Conservation (phyloP, 1,140 invertebrate species). For the Megalopta genalis region DNA sequence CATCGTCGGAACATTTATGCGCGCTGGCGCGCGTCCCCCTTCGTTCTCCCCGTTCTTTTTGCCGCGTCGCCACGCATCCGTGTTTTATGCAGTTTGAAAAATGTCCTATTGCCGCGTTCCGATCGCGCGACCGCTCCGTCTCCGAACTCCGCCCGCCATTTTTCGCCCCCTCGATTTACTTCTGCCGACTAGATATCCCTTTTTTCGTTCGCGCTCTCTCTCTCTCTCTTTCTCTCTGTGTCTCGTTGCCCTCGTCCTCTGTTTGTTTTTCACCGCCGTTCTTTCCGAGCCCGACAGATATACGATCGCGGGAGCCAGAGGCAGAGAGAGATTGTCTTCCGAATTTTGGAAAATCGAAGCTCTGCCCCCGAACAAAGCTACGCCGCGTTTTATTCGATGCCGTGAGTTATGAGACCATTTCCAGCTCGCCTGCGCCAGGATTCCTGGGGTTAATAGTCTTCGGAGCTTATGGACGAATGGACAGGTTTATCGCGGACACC, state of each 20-base stretch:
- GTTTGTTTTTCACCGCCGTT: not conserved
- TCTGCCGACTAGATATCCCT: not conserved
- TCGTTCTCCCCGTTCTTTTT: not conserved
- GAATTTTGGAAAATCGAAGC: not conserved
- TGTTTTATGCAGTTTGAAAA: slow-evolving; percentile 68
- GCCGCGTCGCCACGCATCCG: slow-evolving; percentile 39
- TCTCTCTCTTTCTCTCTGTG: not conserved
- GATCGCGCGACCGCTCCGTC: slow-evolving; percentile 39
- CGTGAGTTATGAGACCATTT: not conserved
- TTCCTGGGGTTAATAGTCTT: not conserved
- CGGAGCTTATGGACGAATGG: not conserved
- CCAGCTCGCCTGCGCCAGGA: not conserved
- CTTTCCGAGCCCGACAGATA: not conserved
- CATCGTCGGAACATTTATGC: slow-evolving; percentile 66
- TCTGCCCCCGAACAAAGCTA: not conserved
- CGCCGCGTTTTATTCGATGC: not conserved
- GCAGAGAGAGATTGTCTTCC: not conserved
- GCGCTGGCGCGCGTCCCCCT: slow-evolving; percentile 16
- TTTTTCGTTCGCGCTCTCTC: not conserved
- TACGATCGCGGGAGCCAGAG: not conserved
- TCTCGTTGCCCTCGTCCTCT: not conserved
- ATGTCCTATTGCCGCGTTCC: slow-evolving; percentile 66
- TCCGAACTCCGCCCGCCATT: not conserved
- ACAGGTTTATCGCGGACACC: too few relatives aligned
- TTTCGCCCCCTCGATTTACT: slow-evolving; percentile 10